A percentile compares a stretch with the other conserved stretches of the same genome.
These are phyloP conservation scores for Phycodurus eques DNA, from an alignment of 2,113 vertebrate genomes.

Conservation along the genomic window DNA sequence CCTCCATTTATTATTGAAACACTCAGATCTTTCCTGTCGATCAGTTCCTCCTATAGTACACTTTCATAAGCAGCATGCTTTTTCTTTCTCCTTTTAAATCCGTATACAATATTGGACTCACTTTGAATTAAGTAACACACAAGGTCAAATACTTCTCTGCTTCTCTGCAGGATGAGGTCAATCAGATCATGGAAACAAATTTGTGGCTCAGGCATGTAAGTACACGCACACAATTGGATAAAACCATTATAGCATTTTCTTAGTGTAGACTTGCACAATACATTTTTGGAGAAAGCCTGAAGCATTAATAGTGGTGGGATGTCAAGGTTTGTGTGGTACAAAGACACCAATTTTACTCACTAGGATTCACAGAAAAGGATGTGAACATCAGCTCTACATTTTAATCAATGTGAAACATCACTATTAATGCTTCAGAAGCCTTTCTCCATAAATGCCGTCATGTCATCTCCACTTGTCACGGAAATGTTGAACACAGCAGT, in stretches of 20 bases:
- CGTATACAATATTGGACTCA: neutral
- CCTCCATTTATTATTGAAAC: too few relatives aligned
- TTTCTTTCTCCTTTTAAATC: neutral
- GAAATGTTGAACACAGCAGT: slow-evolving; percentile 11
- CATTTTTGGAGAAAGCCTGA: neutral
- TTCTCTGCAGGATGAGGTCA: slow-evolving; percentile 63
- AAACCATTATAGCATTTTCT: neutral
- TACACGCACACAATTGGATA: slow-evolving; percentile 4
- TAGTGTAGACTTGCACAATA: neutral
- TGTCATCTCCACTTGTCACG: neutral
- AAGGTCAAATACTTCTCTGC: slow-evolving; percentile 7
- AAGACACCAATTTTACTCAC: neutral
- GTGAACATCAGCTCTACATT: slow-evolving; percentile 4
- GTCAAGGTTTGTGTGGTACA: neutral
- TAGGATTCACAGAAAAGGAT: neutral
- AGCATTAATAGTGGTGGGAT: neutral
- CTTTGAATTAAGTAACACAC: neutral
- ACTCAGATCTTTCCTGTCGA: too few relatives aligned
- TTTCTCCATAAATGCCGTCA: neutral
- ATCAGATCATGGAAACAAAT: slow-evolving; percentile 73
- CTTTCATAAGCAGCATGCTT: too few relatives aligned
- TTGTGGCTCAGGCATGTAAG: slow-evolving; percentile 69
- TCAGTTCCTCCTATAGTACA: too few relatives aligned
- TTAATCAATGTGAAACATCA: slow-evolving; percentile 16
- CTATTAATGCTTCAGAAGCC: neutral